These are phyloP conservation scores for Mus minutoides DNA, from an alignment of 2,797 vertebrate species.

Conservation along the genomic window DNA sequence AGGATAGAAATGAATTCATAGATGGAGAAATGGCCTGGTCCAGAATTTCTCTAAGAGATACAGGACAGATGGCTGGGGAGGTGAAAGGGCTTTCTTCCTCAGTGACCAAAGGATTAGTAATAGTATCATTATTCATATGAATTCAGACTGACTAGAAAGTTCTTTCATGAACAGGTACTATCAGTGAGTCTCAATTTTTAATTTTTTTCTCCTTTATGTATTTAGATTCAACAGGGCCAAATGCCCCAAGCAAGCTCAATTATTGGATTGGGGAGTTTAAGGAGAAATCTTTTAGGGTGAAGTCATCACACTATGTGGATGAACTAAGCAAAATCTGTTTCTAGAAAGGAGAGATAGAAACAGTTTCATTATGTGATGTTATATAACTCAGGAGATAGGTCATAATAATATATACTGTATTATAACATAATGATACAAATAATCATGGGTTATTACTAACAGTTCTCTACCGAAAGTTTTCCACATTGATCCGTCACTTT, in stretches of 20 bases:
- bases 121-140: background rate
- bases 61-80: background rate
- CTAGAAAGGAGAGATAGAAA: slow-evolving; percentile 12
- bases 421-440: background rate
- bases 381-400: background rate
- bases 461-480: background rate
- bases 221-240: background rate
- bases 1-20: slow-evolving; percentile 27
- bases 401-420: background rate
- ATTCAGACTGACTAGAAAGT: slow-evolving; percentile 12
- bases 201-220: background rate
- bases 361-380: background rate
- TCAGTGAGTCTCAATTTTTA: background rate
- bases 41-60: background rate
- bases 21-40: background rate
- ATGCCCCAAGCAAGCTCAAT: background rate
- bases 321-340: background rate
- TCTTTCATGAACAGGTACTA: background rate
- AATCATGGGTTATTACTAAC: slow-evolving; percentile 39
- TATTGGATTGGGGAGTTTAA: background rate
- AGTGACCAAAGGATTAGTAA: background rate
- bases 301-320: background rate
- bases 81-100: background rate
- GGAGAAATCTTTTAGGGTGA: background rate
- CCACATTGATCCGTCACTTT: background rate